phyloP scores from a whole-genome alignment of 2,888 invertebrate genomes.

The Bembecia ichneumoniformis region DNA sequence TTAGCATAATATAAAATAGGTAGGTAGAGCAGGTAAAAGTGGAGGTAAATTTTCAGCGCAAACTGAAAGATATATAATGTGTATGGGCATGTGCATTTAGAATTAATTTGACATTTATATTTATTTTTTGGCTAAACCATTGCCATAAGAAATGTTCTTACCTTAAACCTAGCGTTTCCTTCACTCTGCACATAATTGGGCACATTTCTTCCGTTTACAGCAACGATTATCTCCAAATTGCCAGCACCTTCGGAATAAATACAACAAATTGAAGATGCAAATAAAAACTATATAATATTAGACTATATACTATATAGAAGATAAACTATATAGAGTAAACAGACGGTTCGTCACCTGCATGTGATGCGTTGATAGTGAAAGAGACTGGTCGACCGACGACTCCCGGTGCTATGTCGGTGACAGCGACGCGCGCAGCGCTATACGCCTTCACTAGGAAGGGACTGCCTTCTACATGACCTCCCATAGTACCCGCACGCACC shows the following conservation, averaged over 20 bases:
- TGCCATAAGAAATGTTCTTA: slow-evolving; percentile 22
- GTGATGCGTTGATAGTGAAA: slow-evolving; percentile 90
- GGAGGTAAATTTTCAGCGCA: too few species aligned
- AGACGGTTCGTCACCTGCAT: slow-evolving; percentile 69
- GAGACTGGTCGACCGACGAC: slow-evolving; percentile 93
- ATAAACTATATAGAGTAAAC: background rate
- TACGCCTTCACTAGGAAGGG: slow-evolving; percentile 97
- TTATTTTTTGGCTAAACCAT: too few species aligned
- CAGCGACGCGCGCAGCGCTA: slow-evolving; percentile 94
- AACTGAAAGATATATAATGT: too few species aligned
- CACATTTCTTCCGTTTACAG: slow-evolving; percentile 95
- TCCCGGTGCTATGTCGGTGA: slow-evolving; percentile 93
- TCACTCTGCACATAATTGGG: slow-evolving; percentile 98
- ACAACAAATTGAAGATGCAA: background rate
- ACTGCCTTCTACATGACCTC: slow-evolving; percentile 92
- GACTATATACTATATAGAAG: too few species aligned
- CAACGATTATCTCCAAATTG: slow-evolving; percentile 97
- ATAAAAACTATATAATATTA: too few species aligned
- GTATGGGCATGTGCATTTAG: too few species aligned
- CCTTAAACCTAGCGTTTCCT: slow-evolving; percentile 94
- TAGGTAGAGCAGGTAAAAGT: too few species aligned
- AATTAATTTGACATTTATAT: too few species aligned
- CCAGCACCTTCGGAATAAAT: slow-evolving; percentile 81
- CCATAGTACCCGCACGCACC: slow-evolving; percentile 69
- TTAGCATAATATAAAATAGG: too few species aligned